Conservation (phyloP, 2,888 invertebrate genomes). For the Saturnia japonica region DNA sequence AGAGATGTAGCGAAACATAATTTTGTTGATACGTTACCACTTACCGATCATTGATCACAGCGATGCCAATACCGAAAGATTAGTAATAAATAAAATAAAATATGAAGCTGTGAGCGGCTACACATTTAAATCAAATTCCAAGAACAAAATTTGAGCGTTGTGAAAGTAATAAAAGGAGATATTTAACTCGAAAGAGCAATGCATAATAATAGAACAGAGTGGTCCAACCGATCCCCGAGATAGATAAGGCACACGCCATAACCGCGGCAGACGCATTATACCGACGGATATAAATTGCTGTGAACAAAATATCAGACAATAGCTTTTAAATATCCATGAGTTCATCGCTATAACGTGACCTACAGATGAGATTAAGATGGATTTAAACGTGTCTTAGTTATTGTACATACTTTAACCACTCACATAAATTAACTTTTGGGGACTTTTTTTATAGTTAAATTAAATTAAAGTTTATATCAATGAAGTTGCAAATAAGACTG, state of each 20-base stretch:
- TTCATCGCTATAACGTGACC: not conserved
- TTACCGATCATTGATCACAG: too few species aligned
- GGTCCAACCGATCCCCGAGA: not conserved
- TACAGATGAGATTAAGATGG: not conserved
- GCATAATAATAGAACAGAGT: not conserved
- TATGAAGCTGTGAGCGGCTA: too few species aligned
- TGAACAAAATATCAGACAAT: conserved; percentile 16
- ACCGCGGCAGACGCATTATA: not conserved
- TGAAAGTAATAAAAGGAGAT: not conserved
- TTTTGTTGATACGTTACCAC: too few species aligned
- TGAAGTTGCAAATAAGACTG: too few species aligned
- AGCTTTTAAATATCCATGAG: conserved; percentile 11
- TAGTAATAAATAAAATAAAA: too few species aligned
- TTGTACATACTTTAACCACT: too few species aligned
- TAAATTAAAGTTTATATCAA: too few species aligned
- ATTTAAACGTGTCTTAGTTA: not conserved
- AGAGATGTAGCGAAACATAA: too few species aligned
- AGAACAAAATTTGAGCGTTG: not conserved
- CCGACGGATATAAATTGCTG: conserved; percentile 9
- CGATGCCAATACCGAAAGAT: too few species aligned
- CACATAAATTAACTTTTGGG: too few species aligned
- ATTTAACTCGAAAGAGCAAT: not conserved
- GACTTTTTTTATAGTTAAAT: too few species aligned
- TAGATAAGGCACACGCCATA: conserved; percentile 27
- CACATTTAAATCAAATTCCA: not conserved